A percentile compares a stretch with the other conserved stretches of the same genome.
These are phyloP conservation scores for Raillietiella orientalis DNA, from an alignment of 2,888 invertebrate species.

Conservation along the genomic window DNA sequence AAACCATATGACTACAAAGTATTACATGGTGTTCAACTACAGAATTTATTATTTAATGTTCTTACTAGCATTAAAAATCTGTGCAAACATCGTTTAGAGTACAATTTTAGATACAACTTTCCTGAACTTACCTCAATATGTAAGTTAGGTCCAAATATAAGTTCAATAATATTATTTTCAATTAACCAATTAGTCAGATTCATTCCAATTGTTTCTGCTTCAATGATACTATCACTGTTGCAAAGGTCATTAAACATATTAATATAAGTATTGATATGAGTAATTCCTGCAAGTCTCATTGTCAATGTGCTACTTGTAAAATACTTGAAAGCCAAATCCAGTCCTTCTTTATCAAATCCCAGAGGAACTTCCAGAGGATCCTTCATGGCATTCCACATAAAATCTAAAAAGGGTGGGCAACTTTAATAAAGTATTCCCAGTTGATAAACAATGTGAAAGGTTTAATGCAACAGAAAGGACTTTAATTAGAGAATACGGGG, in stretches of 20 bases:
- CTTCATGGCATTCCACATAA: constrained; percentile 82
- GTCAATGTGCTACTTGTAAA: constrained; percentile 78
- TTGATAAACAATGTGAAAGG: neutral
- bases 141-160: constrained; percentile 84
- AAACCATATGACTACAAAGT: too few relatives aligned
- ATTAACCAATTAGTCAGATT: constrained; percentile 63
- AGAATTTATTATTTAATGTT: too few relatives aligned
- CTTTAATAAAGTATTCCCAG: constrained; percentile 1
- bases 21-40: too few relatives aligned
- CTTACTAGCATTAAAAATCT: too few relatives aligned
- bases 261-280: constrained; percentile 78
- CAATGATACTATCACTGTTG: constrained; percentile 52
- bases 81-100: too few relatives aligned
- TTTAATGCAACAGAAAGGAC: neutral
- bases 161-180: constrained; percentile 58
- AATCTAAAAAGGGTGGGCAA: constrained; percentile 26
- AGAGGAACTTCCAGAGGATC: constrained; percentile 58
- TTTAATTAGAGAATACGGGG: constrained; percentile 3
- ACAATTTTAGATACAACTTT: too few relatives aligned
- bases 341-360: constrained; percentile 58
- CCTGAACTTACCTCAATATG: constrained; percentile 49
- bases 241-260: constrained; percentile 67
- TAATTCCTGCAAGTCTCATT: constrained; percentile 68
- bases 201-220: constrained; percentile 51
- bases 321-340: constrained; percentile 78